Evolutionary conservation across 2,888 invertebrate genomes (phyloP), one percentile per base, ranked within the genome.

Genomic region (Pogonocherus hispidulus): DNA sequence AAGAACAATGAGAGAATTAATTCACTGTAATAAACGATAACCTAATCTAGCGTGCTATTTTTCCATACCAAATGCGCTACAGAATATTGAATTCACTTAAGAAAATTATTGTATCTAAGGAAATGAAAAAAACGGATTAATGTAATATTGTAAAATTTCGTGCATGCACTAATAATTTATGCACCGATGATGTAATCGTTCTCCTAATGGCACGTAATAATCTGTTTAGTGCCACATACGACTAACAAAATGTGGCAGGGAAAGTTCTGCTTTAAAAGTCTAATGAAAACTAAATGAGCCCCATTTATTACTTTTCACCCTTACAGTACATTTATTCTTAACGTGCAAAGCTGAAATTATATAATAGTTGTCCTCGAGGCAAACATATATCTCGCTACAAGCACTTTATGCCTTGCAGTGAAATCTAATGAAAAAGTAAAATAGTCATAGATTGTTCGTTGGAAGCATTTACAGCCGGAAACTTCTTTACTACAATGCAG

Each of bases 351-450:
- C 44, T 44, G 44, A 44, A 57, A 57, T 57, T 57, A 57, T 57
- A 57, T 57, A 46, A 46, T 44, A 27, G 55, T 55, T 55, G 55
- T 22, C 18, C 41, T 41, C 41, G 41, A 37, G 19, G 41, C 41
- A 41, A 41, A 41, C 41, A 55, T 55, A 55, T 55, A 55, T 55
- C 55, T 55, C 19, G 19, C 20, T 14, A 41, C 55, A 19, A 55
- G 55, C 20, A 37, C 37, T 55, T 55, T 55, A 55, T 55, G 55
- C 22, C 55, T 55, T 55, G 57, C 27, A 57, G 44, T 57, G 44
- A 57, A 57, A 57, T 46, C 22, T 57, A 57, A 57, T 57, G 57
- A 57, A 57, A 57, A 57, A 57, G 47, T 37, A 59, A 59, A 59
- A 59, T 32, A 32, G 47, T 47, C 59, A 59, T 47, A 59, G 46